Evolutionary conservation across 2,797 vertebrate species (phyloP).

Genomic region (Neoniphon sammara): DNA sequence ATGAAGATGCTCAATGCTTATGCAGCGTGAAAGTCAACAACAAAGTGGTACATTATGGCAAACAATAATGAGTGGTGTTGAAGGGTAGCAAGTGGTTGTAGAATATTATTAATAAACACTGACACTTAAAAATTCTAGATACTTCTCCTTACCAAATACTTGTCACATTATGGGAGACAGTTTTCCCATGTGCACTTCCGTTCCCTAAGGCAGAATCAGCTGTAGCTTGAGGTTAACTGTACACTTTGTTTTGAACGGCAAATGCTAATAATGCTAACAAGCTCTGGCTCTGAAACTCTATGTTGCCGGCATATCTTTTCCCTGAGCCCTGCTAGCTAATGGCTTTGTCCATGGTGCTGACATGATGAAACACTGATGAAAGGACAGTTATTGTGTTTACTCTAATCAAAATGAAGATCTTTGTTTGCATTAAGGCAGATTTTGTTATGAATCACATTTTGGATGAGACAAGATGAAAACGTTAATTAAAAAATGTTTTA

Average conservation of each 20-base stretch:
- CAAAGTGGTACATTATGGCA: constrained; percentile 58
- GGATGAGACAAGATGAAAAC: neutral
- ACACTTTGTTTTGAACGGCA: constrained; percentile 55
- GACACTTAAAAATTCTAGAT: constrained; percentile 51
- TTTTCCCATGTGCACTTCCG: constrained; percentile 30
- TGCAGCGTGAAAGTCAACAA: constrained; percentile 59
- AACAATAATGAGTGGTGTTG: constrained; percentile 59
- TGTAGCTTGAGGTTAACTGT: constrained; percentile 56
- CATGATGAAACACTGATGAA: constrained; percentile 19
- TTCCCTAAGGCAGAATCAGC: constrained; percentile 46
- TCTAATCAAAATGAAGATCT: neutral
- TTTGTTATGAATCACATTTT: neutral
- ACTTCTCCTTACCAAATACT: constrained; percentile 20
- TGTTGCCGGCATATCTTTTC: constrained; percentile 29
- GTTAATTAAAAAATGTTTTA: neutral
- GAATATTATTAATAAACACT: constrained; percentile 15
- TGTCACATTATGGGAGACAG: constrained; percentile 35
- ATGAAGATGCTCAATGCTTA: constrained; percentile 58
- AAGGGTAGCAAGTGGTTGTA: constrained; percentile 52
- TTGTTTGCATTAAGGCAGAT: no score
- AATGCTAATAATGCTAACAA: constrained; percentile 65
- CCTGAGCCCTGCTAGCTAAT: constrained; percentile 23
- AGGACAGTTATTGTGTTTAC: neutral
- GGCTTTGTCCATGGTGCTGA: constrained; percentile 61
- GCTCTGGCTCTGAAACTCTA: constrained; percentile 39